phyloP scores from a whole-genome alignment of 1,140 invertebrate genomes.

The Drosophila nasuta region DNA sequence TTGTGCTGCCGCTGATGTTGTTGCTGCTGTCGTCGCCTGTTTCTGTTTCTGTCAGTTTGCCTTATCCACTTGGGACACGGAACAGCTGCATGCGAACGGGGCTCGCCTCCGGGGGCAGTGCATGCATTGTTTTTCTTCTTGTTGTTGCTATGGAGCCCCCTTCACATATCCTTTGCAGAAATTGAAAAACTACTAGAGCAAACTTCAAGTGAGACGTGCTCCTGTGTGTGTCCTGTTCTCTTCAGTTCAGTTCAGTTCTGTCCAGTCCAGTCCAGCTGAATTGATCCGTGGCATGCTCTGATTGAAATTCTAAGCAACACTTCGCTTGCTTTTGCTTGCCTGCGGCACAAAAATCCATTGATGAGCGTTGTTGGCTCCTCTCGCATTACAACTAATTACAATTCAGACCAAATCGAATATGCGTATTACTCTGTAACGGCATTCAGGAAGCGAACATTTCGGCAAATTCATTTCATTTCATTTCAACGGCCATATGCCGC shows the following conservation, averaged over 20 bases:
- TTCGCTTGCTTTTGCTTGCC: neutral
- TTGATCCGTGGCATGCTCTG: conserved; percentile 2
- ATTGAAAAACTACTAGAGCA: conserved; percentile 58
- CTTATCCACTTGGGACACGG: conserved; percentile 52
- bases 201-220: conserved; percentile 60
- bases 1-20: neutral
- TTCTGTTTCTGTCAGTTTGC: conserved; percentile 59
- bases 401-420: conserved; percentile 12
- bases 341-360: conserved; percentile 31
- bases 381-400: conserved; percentile 52
- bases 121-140: conserved; percentile 23
- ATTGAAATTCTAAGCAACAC: conserved; percentile 52
- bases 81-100: conserved; percentile 31
- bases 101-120: conserved; percentile 15
- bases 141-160: conserved; percentile 18
- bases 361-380: conserved; percentile 13
- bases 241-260: neutral
- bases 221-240: neutral
- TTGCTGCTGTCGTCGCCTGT: conserved; percentile 26
- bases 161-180: conserved; percentile 50
- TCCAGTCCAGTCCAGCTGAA: neutral
- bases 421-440: conserved; percentile 34
- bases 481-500: conserved; percentile 27
- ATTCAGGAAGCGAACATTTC: conserved; percentile 21
- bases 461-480: neutral